Conservation (phyloP, 1,140 invertebrate genomes). For the Melitaea cinxia region DNA sequence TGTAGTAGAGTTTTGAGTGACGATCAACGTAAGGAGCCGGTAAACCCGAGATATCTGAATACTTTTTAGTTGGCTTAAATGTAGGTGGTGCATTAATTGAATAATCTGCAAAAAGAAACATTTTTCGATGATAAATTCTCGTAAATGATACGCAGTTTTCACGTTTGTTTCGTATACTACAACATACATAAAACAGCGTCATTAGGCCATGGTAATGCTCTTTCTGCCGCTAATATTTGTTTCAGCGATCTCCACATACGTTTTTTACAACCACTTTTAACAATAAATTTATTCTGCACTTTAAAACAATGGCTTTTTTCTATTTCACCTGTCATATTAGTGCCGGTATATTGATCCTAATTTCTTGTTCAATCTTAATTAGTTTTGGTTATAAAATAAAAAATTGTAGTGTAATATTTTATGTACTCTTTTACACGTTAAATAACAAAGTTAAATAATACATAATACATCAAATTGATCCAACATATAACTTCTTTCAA, state of each 20-base stretch:
- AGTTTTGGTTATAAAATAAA: too few relatives aligned
- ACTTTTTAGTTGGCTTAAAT: constrained; percentile 95
- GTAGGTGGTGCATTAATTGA: constrained; percentile 95
- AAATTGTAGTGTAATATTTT: background rate
- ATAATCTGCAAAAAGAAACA: constrained; percentile 84
- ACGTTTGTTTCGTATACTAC: constrained; percentile 57
- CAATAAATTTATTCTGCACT: constrained; percentile 71
- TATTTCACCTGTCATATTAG: constrained; percentile 34
- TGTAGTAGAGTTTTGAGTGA: constrained; percentile 92
- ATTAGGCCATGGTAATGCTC: constrained; percentile 86
- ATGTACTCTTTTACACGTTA: too few relatives aligned
- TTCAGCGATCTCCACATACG: constrained; percentile 89
- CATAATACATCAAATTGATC: too few relatives aligned
- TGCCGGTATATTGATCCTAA: too few relatives aligned
- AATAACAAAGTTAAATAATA: too few relatives aligned
- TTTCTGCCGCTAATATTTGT: constrained; percentile 89
- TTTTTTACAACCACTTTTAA: constrained; percentile 84
- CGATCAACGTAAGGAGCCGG: constrained; percentile 94
- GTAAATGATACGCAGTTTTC: background rate
- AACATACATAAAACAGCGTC: constrained; percentile 87
- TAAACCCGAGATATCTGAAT: constrained; percentile 95
- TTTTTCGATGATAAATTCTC: background rate
- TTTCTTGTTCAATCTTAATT: too few relatives aligned
- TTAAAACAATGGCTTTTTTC: constrained; percentile 70
- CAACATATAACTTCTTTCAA: too few relatives aligned